phyloP scores from a whole-genome alignment of 2,797 vertebrate genomes.

The Takifugu ocellatus region DNA sequence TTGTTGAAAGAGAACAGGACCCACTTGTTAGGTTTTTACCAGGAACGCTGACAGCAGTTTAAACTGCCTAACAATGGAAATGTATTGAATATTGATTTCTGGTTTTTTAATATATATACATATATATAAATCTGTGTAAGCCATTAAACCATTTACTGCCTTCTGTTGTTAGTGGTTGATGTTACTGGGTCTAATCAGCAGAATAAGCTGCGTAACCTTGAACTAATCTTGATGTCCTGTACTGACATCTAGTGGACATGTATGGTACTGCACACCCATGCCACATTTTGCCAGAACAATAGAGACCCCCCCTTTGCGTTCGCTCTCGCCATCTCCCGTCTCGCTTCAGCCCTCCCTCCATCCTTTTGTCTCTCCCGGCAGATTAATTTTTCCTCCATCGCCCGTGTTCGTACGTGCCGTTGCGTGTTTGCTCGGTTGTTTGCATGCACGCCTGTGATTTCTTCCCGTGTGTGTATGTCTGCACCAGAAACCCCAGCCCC shows the following conservation, averaged over 20 bases:
- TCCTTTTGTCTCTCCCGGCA: slow-evolving; percentile 58
- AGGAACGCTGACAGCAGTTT: slow-evolving; percentile 1
- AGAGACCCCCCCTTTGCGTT: slow-evolving; percentile 66
- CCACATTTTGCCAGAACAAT: slow-evolving; percentile 69
- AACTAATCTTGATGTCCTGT: not conserved
- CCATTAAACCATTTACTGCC: not conserved
- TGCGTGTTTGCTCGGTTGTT: slow-evolving; percentile 41
- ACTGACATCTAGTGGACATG: slow-evolving; percentile 68
- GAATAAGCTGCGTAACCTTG: slow-evolving; percentile 43
- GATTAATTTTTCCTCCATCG: not conserved
- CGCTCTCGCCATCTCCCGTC: slow-evolving; percentile 48
- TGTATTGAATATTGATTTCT: not conserved
- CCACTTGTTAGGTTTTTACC: slow-evolving; percentile 16
- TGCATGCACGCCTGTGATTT: slow-evolving; percentile 68
- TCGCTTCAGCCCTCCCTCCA: slow-evolving; percentile 46
- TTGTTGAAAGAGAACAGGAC: slow-evolving; percentile 37
- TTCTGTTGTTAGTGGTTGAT: slow-evolving; percentile 9
- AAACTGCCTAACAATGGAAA: not conserved
- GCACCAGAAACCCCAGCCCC: slow-evolving; percentile 72
- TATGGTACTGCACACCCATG: slow-evolving; percentile 30
- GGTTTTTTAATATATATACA: not conserved
- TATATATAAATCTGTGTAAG: too few species aligned
- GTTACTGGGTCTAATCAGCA: not conserved
- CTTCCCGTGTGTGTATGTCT: slow-evolving; percentile 66
- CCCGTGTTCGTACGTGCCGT: slow-evolving; percentile 46